Evolutionary conservation across 2,797 vertebrate species (phyloP).

Genomic region (Acomys russatus): DNA sequence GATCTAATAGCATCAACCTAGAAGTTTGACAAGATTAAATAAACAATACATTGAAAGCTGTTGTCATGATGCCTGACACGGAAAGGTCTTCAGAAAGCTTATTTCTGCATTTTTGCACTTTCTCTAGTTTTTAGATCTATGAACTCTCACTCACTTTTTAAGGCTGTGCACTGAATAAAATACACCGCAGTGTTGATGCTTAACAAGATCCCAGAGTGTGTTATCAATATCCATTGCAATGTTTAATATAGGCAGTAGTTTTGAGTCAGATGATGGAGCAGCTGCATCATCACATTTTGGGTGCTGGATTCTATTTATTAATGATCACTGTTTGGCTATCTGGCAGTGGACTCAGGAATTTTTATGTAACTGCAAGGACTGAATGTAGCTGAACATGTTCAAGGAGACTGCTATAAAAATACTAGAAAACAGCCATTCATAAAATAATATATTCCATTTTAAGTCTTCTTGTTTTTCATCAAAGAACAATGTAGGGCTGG

Average conservation of each 20-base stretch:
- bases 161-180: background rate
- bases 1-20: background rate
- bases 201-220: background rate
- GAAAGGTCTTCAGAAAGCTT: background rate
- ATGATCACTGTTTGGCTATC: background rate
- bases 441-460: slow-evolving; percentile 33
- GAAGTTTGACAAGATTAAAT: background rate
- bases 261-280: background rate
- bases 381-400: slow-evolving; percentile 12
- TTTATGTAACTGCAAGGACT: background rate
- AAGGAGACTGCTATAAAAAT: background rate
- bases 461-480: slow-evolving; percentile 30
- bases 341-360: background rate
- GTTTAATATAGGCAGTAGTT: background rate
- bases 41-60: background rate
- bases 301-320: slow-evolving; percentile 10
- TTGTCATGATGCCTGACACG: background rate
- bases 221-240: background rate
- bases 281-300: background rate
- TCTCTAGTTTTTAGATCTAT: background rate
- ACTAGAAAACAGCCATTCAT: background rate
- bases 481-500: background rate
- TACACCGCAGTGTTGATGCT: background rate
- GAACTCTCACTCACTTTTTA: background rate
- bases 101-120: background rate